These are phyloP conservation scores for Porites cylindrica DNA, from an alignment of 92 coral and sea anemone species.

Conservation along the genomic window DNA sequence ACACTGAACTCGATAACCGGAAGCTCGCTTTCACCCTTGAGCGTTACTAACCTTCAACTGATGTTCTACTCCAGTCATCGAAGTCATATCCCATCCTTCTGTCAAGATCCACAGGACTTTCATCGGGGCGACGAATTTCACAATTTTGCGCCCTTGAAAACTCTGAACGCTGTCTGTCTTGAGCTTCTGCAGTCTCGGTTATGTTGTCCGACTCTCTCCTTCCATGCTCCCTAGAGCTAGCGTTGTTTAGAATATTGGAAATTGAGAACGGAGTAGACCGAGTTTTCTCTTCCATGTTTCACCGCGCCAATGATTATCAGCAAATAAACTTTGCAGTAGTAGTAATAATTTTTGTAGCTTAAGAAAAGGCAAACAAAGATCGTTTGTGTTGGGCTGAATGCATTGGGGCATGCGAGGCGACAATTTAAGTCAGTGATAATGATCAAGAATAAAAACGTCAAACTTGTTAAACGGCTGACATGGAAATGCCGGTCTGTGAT, in stretches of 20 bases:
- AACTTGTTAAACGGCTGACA: constrained; percentile 98
- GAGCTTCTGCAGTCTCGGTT: constrained; percentile 65
- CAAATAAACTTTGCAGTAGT: constrained; percentile 61
- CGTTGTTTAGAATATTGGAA: constrained; percentile 86
- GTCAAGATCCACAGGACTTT: constrained; percentile 21
- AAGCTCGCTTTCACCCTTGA: not conserved
- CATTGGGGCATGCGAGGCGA: constrained; percentile 98
- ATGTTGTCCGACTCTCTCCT: constrained; percentile 51
- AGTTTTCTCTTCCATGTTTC: constrained; percentile 87
- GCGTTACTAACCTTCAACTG: constrained; percentile 48
- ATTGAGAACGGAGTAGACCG: constrained; percentile 97
- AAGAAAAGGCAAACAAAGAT: constrained; percentile 97
- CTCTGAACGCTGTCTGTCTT: constrained; percentile 42
- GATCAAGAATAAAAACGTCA: constrained; percentile 99
- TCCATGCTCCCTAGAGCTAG: constrained; percentile 61
- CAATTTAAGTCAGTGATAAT: constrained; percentile 99
- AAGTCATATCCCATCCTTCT: constrained; percentile 41
- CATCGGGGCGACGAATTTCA: constrained; percentile 31
- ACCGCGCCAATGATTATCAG: constrained; percentile 71
- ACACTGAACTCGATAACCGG: constrained; percentile 15
- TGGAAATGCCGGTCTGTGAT: constrained; percentile 80
- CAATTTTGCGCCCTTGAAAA: constrained; percentile 15
- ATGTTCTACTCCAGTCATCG: constrained; percentile 52
- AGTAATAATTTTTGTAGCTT: constrained; percentile 80
- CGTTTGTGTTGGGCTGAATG: constrained; percentile 97